Evolutionary conservation across 2,888 invertebrate genomes (phyloP).

Genomic region (Polymixis lichenea): DNA sequence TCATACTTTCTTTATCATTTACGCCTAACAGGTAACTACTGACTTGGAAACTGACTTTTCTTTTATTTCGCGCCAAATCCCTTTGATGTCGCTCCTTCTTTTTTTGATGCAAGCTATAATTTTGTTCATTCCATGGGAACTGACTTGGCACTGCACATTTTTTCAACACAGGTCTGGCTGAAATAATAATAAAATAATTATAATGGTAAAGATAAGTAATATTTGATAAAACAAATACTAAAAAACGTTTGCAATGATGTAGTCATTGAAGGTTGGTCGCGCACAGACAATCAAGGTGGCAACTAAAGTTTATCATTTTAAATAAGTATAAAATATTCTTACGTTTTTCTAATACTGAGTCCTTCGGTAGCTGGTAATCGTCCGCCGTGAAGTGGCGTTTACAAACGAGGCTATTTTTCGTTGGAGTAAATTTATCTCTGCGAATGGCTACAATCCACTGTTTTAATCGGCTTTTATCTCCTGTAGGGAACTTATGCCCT

Average conservation of each 20-base stretch:
- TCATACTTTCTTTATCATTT: no score
- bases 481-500: conserved; percentile 12
- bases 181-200: conserved; percentile 4
- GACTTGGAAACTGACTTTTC: background rate
- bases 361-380: no score
- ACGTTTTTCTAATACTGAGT: no score
- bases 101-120: background rate
- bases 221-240: background rate
- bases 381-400: conserved; percentile 4
- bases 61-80: background rate
- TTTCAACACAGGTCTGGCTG: conserved; percentile 8
- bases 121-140: conserved; percentile 1
- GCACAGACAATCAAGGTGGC: background rate
- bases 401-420: conserved; percentile 19
- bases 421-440: conserved; percentile 29
- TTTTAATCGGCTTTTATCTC: conserved; percentile 34
- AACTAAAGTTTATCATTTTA: conserved; percentile 4
- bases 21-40: no score
- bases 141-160: conserved; percentile 1
- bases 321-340: no score
- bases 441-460: conserved; percentile 43
- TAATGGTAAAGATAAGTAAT: background rate
- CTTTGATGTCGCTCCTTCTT: background rate
- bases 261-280: no score
- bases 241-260: background rate